phyloP scores from a whole-genome alignment of 2,113 vertebrate species.

The Chaetura pelagica region DNA sequence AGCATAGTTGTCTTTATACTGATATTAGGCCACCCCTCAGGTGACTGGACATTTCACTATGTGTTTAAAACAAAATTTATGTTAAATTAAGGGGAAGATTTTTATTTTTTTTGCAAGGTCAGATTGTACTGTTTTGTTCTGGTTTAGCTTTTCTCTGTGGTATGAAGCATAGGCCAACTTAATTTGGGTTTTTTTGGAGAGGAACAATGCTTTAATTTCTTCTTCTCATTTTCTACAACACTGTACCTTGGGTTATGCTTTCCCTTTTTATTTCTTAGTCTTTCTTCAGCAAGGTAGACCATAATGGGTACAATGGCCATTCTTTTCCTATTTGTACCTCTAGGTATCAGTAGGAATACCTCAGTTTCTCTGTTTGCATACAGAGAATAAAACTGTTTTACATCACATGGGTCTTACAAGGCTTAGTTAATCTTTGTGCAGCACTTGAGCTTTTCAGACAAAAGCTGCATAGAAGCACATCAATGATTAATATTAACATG shows the following conservation, averaged over 20 bases:
- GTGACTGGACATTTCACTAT: background rate
- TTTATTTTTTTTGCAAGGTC: background rate
- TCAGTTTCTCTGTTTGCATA: background rate
- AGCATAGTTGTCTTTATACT: fast-evolving
- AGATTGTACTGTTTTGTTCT: background rate
- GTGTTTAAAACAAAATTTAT: background rate
- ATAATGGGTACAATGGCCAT: background rate
- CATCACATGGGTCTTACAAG: background rate
- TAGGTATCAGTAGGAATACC: background rate
- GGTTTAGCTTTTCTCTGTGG: background rate
- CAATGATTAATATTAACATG: background rate
- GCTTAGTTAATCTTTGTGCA: background rate
- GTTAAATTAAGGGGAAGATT: background rate
- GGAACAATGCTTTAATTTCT: background rate
- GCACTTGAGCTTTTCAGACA: background rate
- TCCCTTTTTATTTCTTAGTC: background rate
- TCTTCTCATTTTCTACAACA: background rate
- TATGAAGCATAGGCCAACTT: background rate
- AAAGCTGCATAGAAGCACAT: background rate
- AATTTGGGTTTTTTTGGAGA: background rate
- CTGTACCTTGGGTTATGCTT: background rate
- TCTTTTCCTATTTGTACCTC: background rate
- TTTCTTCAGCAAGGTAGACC: background rate
- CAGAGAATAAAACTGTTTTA: background rate
- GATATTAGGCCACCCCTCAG: background rate